Evolutionary conservation across 2,113 vertebrate genomes (phyloP), one percentile per base, ranked within the genome.

Genomic region (Misgurnus mizolepis): DNA sequence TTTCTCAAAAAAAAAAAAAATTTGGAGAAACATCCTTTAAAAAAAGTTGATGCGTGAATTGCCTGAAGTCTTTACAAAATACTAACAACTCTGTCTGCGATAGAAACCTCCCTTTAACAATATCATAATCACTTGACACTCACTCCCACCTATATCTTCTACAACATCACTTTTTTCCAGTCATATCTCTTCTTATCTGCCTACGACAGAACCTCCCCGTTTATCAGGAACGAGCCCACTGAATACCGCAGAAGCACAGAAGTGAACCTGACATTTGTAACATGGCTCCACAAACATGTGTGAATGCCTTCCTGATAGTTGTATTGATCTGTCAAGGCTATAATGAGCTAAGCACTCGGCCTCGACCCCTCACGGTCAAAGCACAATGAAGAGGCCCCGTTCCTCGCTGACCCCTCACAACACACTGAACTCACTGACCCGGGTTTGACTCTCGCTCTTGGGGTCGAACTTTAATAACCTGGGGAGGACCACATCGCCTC

Each of bases 401-500:
- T 9, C 61, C 45, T 41, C 75, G 0, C 47, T 67, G 73, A 75
- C 43, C 73, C 60, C 73, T 75, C 58, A 49, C 49, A 69, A 62
- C 56, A 61, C 56, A 41, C 68, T 80, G 55, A 80, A 73, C 74
- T 81, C 68, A 27, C 8, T 66, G 78, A 80, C 67, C 71, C 67
- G 15, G 78, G 41, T 73, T 68, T 83, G 69, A 72, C 70, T 75
- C 73, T 75, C 74, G 45, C 69, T 43, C 27, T 45, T 39, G 73
- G 58, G 49, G 73, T 64, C 43, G 6, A 61, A 77, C 68, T 80
- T 50, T 72, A 67, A 78, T 76, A 76, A 62, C 67, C 67, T 62
- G 34, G 60, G 70, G 18, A 58, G 40, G 60, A 70, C 47, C 71
- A 62, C 56, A 74, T 74, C 71, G 2, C 55, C 71, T 56, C 50